A percentile compares a stretch with the other conserved stretches of the same genome.
These are phyloP conservation scores for Idaea aversata DNA, from an alignment of 2,888 invertebrate species.

Conservation along the genomic window DNA sequence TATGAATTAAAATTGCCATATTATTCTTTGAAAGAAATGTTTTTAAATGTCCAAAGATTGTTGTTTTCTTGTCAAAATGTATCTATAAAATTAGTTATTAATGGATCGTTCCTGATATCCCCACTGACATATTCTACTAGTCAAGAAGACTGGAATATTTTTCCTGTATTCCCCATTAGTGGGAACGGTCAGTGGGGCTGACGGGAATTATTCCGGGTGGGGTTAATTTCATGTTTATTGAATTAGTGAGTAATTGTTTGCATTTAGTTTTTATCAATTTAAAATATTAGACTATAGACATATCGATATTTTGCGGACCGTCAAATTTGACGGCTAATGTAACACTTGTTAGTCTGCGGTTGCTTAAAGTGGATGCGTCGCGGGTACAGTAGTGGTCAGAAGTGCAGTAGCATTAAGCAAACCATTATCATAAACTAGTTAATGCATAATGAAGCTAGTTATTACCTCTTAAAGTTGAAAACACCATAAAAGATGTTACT, in stretches of 20 bases:
- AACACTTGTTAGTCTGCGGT: neutral
- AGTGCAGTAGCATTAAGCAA: slow-evolving; percentile 12
- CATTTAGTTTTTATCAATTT: slow-evolving; percentile 9
- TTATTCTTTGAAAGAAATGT: slow-evolving; percentile 1
- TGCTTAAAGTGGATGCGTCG: neutral
- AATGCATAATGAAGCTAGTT: no score
- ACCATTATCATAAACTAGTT: neutral
- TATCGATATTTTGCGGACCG: no score
- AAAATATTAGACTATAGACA: slow-evolving; percentile 1
- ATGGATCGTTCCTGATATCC: neutral
- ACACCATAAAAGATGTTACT: neutral
- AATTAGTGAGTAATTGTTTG: slow-evolving; percentile 17
- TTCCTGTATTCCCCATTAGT: neutral
- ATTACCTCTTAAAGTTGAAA: neutral
- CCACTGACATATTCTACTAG: neutral
- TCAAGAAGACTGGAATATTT: slow-evolving; percentile 13
- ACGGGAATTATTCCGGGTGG: neutral
- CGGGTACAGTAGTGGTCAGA: slow-evolving; percentile 22
- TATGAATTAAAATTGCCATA: neutral
- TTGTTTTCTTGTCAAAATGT: neutral
- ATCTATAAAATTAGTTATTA: neutral
- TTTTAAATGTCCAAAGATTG: neutral
- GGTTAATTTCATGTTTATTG: slow-evolving; percentile 9
- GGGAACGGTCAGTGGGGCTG: neutral
- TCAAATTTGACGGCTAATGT: no score